Percentiles rank a stretch among this genome's conserved stretches.
These are phyloP conservation scores for Gambusia holbrooki DNA, from an alignment of 2,113 vertebrate genomes.

Conservation along the genomic window DNA sequence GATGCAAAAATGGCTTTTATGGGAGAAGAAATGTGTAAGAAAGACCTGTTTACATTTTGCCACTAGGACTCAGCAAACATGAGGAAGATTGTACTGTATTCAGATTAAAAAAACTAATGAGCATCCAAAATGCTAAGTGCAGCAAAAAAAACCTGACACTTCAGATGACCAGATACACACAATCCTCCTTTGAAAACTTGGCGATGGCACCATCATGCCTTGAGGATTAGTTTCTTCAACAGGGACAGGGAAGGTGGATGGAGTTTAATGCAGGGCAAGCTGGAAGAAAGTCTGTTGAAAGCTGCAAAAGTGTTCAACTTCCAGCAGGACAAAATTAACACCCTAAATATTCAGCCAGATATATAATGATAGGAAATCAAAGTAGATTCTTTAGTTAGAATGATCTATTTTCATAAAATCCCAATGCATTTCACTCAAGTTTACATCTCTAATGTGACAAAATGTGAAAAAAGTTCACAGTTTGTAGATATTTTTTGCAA, in stretches of 20 bases:
- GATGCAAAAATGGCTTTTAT: no score
- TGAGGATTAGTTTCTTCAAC: not conserved
- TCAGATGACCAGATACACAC: not conserved
- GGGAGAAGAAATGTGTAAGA: no score
- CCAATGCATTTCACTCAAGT: no score
- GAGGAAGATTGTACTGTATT: no score
- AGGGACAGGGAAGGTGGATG: not conserved
- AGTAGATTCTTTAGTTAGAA: not conserved
- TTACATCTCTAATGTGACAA: not conserved
- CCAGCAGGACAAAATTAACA: not conserved
- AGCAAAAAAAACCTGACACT: not conserved
- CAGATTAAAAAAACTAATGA: no score
- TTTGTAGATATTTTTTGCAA: not conserved
- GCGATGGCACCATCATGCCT: not conserved
- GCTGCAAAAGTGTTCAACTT: not conserved
- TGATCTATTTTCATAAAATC: not conserved
- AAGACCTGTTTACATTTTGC: no score
- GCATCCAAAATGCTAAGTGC: not conserved
- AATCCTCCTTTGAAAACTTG: not conserved
- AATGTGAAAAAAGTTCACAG: not conserved
- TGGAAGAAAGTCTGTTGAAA: not conserved
- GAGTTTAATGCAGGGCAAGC: not conserved
- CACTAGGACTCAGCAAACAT: no score
- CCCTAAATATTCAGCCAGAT: not conserved
- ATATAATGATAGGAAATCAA: not conserved